phyloP scores from a whole-genome alignment of 2,797 vertebrate genomes.

The Mus caroli region DNA sequence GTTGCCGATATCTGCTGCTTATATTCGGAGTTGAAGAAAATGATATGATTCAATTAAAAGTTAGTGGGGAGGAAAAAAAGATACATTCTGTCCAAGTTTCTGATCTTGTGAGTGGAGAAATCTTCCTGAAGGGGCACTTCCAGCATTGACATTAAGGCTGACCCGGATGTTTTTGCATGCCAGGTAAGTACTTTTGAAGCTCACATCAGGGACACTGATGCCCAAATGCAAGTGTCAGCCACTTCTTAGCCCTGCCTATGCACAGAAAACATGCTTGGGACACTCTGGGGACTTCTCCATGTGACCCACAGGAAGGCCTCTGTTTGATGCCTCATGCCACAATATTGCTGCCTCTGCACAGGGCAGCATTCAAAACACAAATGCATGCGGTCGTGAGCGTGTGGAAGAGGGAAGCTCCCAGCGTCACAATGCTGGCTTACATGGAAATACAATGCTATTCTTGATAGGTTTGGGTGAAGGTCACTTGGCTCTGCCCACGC shows the following conservation, averaged over 20 bases:
- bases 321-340: fast-evolving
- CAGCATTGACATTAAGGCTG: background rate
- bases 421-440: background rate
- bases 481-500: background rate
- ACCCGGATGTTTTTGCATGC: background rate
- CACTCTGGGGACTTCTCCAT: background rate
- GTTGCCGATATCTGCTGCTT: background rate
- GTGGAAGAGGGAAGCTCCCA: background rate
- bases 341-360: fast-evolving
- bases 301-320: background rate
- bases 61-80: background rate
- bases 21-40: background rate
- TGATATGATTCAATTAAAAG: background rate
- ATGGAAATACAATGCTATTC: background rate
- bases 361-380: background rate
- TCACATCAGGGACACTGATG: fast-evolving
- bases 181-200: background rate
- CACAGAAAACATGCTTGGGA: background rate
- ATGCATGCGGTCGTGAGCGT: background rate
- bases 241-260: background rate
- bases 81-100: background rate
- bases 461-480: background rate
- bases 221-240: background rate
- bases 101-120: background rate
- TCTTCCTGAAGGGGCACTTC: background rate